Evolutionary conservation across 2,113 vertebrate species (phyloP).

Genomic region (Henicopernis longicauda): DNA sequence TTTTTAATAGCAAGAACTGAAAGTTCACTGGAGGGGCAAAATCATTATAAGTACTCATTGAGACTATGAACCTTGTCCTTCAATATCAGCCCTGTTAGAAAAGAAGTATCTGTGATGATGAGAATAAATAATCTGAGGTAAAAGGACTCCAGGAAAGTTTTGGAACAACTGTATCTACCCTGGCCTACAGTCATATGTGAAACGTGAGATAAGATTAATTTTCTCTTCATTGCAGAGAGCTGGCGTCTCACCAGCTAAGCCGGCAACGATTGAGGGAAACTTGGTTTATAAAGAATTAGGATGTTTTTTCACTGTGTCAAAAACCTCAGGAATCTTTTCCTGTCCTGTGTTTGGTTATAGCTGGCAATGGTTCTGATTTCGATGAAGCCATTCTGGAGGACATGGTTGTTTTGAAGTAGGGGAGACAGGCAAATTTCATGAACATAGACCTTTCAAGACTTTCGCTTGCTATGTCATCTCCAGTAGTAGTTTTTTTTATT

Average conservation of each 20-base stretch:
- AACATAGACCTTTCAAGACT: not conserved
- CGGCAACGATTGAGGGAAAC: not conserved
- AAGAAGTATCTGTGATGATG: not conserved
- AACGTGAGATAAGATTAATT: not conserved
- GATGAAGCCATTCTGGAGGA: not conserved
- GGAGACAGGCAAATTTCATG: not conserved
- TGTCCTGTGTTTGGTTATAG: not conserved
- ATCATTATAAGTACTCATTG: not conserved
- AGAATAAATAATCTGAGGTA: not conserved
- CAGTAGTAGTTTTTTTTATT: not conserved
- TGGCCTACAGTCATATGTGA: not conserved
- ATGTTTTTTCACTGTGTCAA: not conserved
- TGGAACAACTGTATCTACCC: not conserved
- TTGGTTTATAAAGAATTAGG: not conserved
- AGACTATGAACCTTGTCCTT: not conserved
- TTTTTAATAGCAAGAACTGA: not conserved
- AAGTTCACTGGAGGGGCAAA: not conserved
- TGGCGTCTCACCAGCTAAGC: not conserved
- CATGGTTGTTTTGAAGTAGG: not conserved
- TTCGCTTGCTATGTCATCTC: not conserved
- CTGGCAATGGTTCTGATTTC: not conserved
- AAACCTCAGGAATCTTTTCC: not conserved
- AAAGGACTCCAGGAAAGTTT: not conserved
- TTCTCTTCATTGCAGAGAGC: not conserved
- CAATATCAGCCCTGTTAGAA: not conserved